phyloP scores from a whole-genome alignment of 2,797 vertebrate genomes.

The Notamacropus eugenii region DNA sequence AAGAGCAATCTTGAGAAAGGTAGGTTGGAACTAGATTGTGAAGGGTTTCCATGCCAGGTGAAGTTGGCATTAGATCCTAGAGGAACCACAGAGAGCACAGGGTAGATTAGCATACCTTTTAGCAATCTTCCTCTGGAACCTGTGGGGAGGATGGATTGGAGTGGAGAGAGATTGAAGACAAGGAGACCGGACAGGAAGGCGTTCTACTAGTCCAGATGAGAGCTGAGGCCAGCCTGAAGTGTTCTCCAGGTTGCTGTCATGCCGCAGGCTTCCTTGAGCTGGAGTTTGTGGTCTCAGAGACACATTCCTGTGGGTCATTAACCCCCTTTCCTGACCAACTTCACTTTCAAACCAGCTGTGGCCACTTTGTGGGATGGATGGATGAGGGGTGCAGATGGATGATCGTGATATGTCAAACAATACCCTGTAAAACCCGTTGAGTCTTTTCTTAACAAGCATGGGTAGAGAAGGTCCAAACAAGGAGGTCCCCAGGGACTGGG shows the following conservation, averaged over 20 bases:
- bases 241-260: background rate
- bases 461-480: background rate
- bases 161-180: background rate
- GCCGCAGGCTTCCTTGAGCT: background rate
- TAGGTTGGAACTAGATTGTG: background rate
- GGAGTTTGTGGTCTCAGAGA: background rate
- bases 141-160: background rate
- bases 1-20: background rate
- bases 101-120: background rate
- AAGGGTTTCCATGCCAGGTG: background rate
- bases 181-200: background rate
- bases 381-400: background rate
- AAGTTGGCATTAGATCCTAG: background rate
- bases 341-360: background rate
- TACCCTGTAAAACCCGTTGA: background rate
- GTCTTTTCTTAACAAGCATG: background rate
- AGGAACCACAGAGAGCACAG: background rate
- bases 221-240: background rate
- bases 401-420: background rate
- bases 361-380: background rate
- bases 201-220: background rate
- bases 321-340: background rate
- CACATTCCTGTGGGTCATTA: background rate
- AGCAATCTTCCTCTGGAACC: background rate
- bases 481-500: background rate